Percentiles rank a stretch among this genome's conserved stretches.
phyloP scores from a whole-genome alignment of 2,797 vertebrate species.

The Channa striata region DNA sequence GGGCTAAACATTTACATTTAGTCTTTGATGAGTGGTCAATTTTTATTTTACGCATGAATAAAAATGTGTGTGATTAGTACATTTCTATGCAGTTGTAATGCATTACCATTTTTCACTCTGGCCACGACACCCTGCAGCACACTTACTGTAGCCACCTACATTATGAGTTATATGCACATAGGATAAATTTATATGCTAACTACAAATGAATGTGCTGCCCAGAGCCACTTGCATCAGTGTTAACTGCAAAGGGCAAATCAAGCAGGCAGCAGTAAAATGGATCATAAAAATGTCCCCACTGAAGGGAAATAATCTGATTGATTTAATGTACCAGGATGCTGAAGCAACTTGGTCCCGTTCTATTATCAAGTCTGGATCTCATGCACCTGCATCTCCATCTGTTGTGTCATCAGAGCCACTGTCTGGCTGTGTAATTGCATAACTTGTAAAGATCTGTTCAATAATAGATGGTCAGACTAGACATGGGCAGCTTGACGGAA shows the following conservation, averaged over 20 bases:
- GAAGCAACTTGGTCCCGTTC: slow-evolving; percentile 16
- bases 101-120: slow-evolving; percentile 11
- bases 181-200: slow-evolving; percentile 39
- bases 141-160: slow-evolving; percentile 19
- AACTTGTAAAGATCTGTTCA: slow-evolving; percentile 73
- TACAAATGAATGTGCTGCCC: slow-evolving; percentile 35
- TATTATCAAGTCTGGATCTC: slow-evolving; percentile 10
- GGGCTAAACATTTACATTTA: slow-evolving; percentile 3
- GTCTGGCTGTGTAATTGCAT: slow-evolving; percentile 60
- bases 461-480: slow-evolving; percentile 80
- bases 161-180: not conserved
- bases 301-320: slow-evolving; percentile 1
- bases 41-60: too few species aligned
- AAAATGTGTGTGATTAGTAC: not conserved
- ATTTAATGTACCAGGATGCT: slow-evolving; percentile 1
- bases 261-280: slow-evolving; percentile 21
- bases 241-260: slow-evolving; percentile 30
- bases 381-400: slow-evolving; percentile 16
- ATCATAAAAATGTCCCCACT: not conserved
- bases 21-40: not conserved
- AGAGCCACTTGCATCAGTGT: slow-evolving; percentile 18
- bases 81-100: not conserved
- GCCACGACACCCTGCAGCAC: slow-evolving; percentile 6
- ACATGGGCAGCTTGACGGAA: slow-evolving; percentile 69
- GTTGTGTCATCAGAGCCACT: slow-evolving; percentile 49